A percentile compares a stretch with the other conserved stretches of the same genome.
Evolutionary conservation across 2,888 invertebrate genomes (phyloP).

Genomic region (Leistus spinibarbis): DNA sequence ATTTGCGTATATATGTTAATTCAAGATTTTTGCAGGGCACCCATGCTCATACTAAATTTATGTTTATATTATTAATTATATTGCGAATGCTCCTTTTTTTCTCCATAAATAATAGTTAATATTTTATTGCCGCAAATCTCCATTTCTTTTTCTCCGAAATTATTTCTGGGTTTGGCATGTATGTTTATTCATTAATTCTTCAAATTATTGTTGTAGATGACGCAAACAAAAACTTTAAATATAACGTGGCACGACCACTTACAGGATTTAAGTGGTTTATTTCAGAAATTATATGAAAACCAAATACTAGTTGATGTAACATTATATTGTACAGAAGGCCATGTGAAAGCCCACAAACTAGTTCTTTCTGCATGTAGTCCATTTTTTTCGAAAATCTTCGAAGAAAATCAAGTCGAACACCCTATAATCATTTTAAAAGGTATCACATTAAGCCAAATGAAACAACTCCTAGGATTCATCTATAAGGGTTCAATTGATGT

Average conservation of each 20-base stretch:
- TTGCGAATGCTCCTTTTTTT: neutral
- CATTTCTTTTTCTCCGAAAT: neutral
- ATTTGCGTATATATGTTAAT: neutral
- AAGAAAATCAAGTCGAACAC: conserved; percentile 26
- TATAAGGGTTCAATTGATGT: conserved; percentile 34
- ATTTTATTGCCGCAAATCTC: neutral
- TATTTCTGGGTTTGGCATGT: neutral
- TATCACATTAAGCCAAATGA: conserved; percentile 21
- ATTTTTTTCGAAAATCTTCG: conserved; percentile 31
- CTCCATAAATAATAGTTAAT: neutral
- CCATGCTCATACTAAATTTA: neutral
- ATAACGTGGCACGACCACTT: conserved; percentile 34
- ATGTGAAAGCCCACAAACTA: conserved; percentile 30
- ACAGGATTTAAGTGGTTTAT: conserved; percentile 34
- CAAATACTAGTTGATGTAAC: conserved; percentile 35
- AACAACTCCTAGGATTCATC: conserved; percentile 30
- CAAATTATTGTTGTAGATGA: conserved; percentile 24
- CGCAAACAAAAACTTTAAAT: conserved; percentile 29
- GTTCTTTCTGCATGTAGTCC: conserved; percentile 32
- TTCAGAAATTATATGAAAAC: conserved; percentile 33
- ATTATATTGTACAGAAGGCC: conserved; percentile 27
- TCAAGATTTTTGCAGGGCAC: neutral
- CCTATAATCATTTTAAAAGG: conserved; percentile 27
- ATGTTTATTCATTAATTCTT: too few species aligned
- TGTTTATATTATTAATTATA: neutral